phyloP scores from a whole-genome alignment of 2,113 vertebrate species.

The Paraplagusia blochii region DNA sequence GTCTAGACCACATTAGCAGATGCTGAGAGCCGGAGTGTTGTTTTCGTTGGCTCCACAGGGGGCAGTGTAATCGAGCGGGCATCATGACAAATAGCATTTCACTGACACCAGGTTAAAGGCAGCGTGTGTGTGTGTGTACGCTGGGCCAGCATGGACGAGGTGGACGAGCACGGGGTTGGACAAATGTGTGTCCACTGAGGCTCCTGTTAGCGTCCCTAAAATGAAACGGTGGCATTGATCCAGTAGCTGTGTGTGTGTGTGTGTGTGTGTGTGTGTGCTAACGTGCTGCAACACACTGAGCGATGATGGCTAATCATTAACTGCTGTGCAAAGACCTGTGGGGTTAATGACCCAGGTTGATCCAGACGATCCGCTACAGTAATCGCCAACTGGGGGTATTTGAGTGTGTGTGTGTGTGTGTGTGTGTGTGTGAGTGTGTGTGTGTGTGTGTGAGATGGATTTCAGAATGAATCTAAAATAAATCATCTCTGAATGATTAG shows the following conservation, averaged over 20 bases:
- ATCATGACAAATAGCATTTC: conserved; percentile 3
- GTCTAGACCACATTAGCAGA: no score
- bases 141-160: background rate
- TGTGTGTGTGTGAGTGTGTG: background rate
- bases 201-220: conserved; percentile 15
- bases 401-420: conserved; percentile 1
- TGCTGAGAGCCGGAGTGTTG: background rate
- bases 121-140: background rate
- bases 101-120: background rate
- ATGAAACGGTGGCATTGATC: conserved; percentile 15
- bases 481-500: no score
- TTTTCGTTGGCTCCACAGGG: background rate
- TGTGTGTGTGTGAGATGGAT: background rate
- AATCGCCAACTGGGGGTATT: conserved; percentile 36
- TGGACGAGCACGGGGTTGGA: background rate
- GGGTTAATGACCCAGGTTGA: conserved; percentile 51
- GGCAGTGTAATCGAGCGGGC: background rate
- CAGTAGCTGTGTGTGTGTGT: background rate
- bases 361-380: conserved; percentile 18
- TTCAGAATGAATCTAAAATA: no score
- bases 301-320: conserved; percentile 50
- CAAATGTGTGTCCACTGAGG: conserved; percentile 10
- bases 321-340: conserved; percentile 34
- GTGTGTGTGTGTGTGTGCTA: no score
- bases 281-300: conserved; percentile 4